Percentiles rank a stretch among this genome's conserved stretches.
These are phyloP conservation scores for Cerastis rubricosa DNA, from an alignment of 2,888 invertebrate species.

Conservation along the genomic window DNA sequence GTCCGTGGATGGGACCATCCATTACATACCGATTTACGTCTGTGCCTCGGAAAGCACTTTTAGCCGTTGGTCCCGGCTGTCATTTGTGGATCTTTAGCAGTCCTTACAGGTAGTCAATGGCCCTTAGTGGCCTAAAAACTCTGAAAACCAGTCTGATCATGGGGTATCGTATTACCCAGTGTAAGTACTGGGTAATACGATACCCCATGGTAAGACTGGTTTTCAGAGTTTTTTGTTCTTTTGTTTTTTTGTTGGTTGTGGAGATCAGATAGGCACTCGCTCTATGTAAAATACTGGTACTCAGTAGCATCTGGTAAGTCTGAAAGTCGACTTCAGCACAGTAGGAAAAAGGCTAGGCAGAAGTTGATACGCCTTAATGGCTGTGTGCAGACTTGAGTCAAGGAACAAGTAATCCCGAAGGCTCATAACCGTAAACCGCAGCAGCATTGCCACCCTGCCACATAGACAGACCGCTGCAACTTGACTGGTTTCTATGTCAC, in stretches of 20 bases:
- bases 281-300: not conserved
- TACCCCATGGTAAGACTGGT: too few relatives aligned
- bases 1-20: not conserved
- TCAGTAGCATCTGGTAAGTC: not conserved
- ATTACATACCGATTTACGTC: not conserved
- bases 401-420: not conserved
- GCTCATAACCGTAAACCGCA: not conserved
- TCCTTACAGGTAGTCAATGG: not conserved
- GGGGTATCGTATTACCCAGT: not conserved
- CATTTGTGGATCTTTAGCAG: not conserved
- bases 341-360: not conserved
- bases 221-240: too few relatives aligned
- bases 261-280: too few relatives aligned
- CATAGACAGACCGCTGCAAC: too few relatives aligned
- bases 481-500: too few relatives aligned
- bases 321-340: not conserved
- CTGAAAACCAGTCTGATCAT: not conserved
- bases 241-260: too few relatives aligned
- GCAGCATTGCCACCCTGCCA: too few relatives aligned
- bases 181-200: too few relatives aligned
- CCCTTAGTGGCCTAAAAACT: not conserved
- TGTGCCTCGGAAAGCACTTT: not conserved
- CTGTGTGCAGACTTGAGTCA: not conserved
- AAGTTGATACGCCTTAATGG: too few relatives aligned
- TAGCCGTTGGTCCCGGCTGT: not conserved